phyloP scores from a whole-genome alignment of 2,888 invertebrate species.

The Panzeria rudis region DNA sequence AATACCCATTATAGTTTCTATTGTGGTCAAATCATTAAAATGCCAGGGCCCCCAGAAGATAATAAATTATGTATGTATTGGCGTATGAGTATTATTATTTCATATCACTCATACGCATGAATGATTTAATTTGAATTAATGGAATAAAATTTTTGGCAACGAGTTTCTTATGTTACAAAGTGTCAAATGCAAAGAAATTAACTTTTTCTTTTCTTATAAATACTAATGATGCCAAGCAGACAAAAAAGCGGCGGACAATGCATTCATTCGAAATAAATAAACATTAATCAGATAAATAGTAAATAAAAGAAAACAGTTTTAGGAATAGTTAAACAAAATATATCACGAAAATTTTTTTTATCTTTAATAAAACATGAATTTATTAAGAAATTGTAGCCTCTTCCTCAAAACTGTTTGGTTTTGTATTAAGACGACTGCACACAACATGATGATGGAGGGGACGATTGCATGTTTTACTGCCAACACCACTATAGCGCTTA shows the following conservation, averaged over 20 bases:
- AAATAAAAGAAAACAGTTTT: not conserved
- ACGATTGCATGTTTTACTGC: conserved; percentile 9
- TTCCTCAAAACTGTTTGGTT: conserved; percentile 82
- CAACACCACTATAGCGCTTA: not conserved
- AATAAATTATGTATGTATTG: not conserved
- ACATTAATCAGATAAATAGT: conserved; percentile 8
- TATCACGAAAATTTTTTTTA: conserved; percentile 1
- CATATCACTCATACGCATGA: conserved; percentile 56
- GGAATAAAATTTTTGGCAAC: conserved; percentile 35
- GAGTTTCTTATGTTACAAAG: conserved; percentile 20
- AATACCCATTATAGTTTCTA: not conserved
- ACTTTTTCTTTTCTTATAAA: not conserved
- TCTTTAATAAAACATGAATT: not conserved
- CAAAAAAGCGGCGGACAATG: not conserved
- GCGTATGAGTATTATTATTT: conserved; percentile 33
- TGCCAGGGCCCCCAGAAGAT: not conserved
- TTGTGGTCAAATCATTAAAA: not conserved
- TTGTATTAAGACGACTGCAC: conserved; percentile 74
- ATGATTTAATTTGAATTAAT: conserved; percentile 50
- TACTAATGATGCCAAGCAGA: not conserved
- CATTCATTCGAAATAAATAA: not conserved
- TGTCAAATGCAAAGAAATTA: not conserved
- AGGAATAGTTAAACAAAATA: conserved; percentile 5
- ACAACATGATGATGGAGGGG: conserved; percentile 37
- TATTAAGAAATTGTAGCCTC: conserved; percentile 67